Base-by-base conservation (phyloP, 2,888 invertebrate genomes). In the Drosophila vallismaia region DNA sequence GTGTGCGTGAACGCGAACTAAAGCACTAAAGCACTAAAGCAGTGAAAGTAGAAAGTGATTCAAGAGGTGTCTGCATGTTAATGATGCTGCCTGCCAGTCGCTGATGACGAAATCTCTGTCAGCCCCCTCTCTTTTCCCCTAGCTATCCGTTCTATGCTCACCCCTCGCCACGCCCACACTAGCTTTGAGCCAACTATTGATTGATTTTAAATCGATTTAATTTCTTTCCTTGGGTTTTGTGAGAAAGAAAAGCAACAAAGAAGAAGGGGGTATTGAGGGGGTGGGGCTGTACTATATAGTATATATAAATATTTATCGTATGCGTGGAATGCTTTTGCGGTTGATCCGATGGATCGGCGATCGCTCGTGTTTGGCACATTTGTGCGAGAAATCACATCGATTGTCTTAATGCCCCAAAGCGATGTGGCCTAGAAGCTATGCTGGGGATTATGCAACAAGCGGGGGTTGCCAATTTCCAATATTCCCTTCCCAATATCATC, bases 311-410 rank as follows among this genome's bases (percentile, higher is more conserved):
- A n/a, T n/a, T n/a, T n/a, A n/a, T n/a, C n/a, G n/a, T 7, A 31
- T 5, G n/a, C 10, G 19, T 56, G 48, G 14, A 55, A 14, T 38
- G 42, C 54, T 29, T 31, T 33, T 45, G 59, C 28, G 28, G 59
- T 55, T 55, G 44, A 59, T 45, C 58, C 38, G 28, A 38, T 12
- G 14, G 66, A 76, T 57, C 80, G 84, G 76, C 79, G 78, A 84
- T 86, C 81, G 84, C 63, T 70, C 69, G 84, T 85, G 88, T 73
- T 80, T 85, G 88, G 78, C 84, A 85, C 84, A 88, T 86, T 83
- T 82, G 86, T 74, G 88, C 78, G 71, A 82, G 84, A 82, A 84
- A 84, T 82, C 86, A 78, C 86, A 84, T 82, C 78, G 84, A 86
- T 84, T 81, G 87, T 84, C 81, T 86, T 19, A 19, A 19, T 19